Conservation (phyloP, 2,113 vertebrate genomes). For the Thalassoma bifasciatum region DNA sequence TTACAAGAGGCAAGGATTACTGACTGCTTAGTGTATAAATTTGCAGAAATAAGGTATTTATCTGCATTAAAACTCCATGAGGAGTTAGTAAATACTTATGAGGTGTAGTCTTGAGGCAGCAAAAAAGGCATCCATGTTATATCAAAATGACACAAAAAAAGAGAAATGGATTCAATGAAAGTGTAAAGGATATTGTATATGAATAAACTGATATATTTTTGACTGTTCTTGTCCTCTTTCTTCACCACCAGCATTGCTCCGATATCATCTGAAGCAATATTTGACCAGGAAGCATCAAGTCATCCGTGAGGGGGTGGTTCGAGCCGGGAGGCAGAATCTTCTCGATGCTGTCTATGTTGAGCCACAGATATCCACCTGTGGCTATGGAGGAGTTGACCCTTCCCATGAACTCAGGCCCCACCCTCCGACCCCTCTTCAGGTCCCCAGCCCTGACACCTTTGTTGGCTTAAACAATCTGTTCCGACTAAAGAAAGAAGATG, state of each 20-base stretch:
- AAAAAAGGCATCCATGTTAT: too few relatives aligned
- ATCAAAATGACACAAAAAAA: too few relatives aligned
- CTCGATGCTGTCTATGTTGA: conserved; percentile 71
- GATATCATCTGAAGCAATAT: conserved; percentile 47
- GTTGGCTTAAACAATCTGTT: conserved; percentile 70
- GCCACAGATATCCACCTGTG: conserved; percentile 56
- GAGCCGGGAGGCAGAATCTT: conserved; percentile 61
- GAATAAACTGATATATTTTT: not conserved
- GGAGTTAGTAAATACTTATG: too few relatives aligned
- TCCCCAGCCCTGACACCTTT: conserved; percentile 26
- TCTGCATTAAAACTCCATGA: too few relatives aligned
- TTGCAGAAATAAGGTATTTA: too few relatives aligned
- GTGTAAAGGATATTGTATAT: not conserved
- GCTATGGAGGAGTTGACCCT: conserved; percentile 61
- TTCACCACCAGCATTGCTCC: conserved; percentile 52
- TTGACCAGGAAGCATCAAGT: conserved; percentile 48
- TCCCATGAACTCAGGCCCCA: conserved; percentile 45
- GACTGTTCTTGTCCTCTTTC: not conserved
- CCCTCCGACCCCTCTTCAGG: not conserved
- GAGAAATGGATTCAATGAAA: too few relatives aligned
- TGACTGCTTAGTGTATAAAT: too few relatives aligned
- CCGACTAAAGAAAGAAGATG: conserved; percentile 14
- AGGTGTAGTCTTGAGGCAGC: too few relatives aligned
- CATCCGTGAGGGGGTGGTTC: conserved; percentile 73
- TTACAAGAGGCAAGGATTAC: too few relatives aligned